Evolutionary conservation across 2,888 invertebrate species (phyloP), one percentile per base, ranked within the genome.

Genomic region (Cinara cedri): DNA sequence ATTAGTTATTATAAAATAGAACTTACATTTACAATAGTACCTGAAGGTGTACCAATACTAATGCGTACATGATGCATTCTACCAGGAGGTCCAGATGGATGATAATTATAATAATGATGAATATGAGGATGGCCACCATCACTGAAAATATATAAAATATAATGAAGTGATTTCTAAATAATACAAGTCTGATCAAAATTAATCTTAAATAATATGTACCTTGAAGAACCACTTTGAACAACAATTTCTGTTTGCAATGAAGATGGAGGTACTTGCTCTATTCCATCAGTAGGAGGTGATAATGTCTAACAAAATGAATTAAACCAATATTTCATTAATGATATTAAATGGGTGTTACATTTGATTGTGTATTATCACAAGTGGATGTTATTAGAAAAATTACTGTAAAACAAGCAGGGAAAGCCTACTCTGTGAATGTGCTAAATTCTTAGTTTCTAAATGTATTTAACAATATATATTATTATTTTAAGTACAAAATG

Each of bases 21-120:
- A 81, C 76, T 72, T 76, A 82, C 82, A 74, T 81, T 78, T 49
- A 82, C 82, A 74, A 82, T 71, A 74, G 82, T 78, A 34, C 78
- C 82, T 4, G 83, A 86, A 0, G 90, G 89, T 87, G 82, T 88
- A 87, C 87, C 83, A 60, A 84, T 83, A 83, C 87, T 87, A 83
- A 91, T 90, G 85, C 90, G 90, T 34, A 91, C 87, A 83, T 90
- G 90, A 82, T 87, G 87, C 83, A 87, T 84, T 81, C 86, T 85
- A 49, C 85, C 85, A 60, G 85, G 85, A 65, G 84, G 85, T 49
- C 85, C 85, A 66, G 85, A 85, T 63, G 84, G 89, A 83, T 89
- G 86, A 85, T 91, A 91, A 86, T 93, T 92, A 84, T 92, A 91
- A 88, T 92, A 90, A 85, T 93, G 93, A 85, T 93, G 92, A 1